These are phyloP conservation scores for Thermophis baileyi DNA, from an alignment of 2,113 vertebrate genomes.

Conservation along the genomic window DNA sequence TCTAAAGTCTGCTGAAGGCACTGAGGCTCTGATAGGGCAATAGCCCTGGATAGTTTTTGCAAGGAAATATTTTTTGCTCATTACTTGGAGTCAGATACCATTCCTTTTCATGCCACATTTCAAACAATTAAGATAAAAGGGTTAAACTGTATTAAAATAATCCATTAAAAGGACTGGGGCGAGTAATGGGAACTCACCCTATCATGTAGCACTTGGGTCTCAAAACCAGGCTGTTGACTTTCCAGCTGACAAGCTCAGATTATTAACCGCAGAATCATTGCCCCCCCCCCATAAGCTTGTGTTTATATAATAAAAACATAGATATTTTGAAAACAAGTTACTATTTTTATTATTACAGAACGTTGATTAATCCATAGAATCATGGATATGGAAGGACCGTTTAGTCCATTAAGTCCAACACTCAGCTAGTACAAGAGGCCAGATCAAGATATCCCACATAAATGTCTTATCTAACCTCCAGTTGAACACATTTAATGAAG, in stretches of 20 bases:
- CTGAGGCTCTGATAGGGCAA: not conserved
- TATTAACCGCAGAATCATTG: not conserved
- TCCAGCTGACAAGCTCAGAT: not conserved
- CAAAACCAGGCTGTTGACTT: not conserved
- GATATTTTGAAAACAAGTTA: not conserved
- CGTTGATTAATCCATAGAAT: not conserved
- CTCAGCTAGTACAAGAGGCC: not conserved
- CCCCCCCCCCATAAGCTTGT: not conserved
- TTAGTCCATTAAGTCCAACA: not conserved
- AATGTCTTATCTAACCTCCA: not conserved
- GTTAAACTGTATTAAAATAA: not conserved
- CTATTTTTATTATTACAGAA: not conserved
- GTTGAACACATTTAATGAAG: not conserved
- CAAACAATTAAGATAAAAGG: not conserved
- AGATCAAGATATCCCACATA: not conserved
- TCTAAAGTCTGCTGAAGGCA: not conserved
- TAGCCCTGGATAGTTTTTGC: not conserved
- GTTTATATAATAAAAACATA: not conserved
- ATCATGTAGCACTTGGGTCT: not conserved
- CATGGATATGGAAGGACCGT: not conserved
- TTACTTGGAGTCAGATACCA: not conserved
- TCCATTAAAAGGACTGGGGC: too few relatives aligned
- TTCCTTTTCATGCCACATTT: not conserved
- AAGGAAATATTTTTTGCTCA: not conserved
- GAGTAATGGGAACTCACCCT: not conserved